These are phyloP conservation scores for Octodonta nipae DNA, from an alignment of 2,888 invertebrate genomes.

Conservation along the genomic window DNA sequence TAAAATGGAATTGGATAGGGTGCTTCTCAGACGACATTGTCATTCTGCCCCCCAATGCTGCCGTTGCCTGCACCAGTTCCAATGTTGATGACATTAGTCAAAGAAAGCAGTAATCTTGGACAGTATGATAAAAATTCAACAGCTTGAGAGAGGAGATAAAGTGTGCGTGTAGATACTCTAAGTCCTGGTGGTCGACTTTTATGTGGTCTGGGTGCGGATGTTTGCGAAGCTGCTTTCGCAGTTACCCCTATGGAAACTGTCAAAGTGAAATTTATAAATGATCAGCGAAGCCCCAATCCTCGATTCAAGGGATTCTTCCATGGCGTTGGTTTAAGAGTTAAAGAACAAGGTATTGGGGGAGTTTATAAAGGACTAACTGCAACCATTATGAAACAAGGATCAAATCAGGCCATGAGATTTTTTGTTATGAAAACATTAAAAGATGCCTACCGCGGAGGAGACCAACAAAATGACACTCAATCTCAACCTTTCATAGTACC, in stretches of 20 bases:
- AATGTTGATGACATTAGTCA: too few species aligned
- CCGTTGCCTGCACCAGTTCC: too few species aligned
- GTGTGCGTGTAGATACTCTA: conserved; percentile 80
- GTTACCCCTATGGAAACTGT: conserved; percentile 99
- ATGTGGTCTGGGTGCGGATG: conserved; percentile 90
- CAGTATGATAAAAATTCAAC: too few species aligned
- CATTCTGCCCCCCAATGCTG: too few species aligned
- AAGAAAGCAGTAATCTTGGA: too few species aligned
- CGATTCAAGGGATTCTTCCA: conserved; percentile 87
- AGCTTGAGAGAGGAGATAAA: too few species aligned
- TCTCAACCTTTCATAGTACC: too few species aligned
- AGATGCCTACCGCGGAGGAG: conserved; percentile 80
- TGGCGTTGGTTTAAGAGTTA: conserved; percentile 76
- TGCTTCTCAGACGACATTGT: too few species aligned
- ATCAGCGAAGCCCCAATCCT: conserved; percentile 82
- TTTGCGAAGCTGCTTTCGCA: conserved; percentile 87
- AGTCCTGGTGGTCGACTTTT: conserved; percentile 61
- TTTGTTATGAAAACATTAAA: conserved; percentile 93
- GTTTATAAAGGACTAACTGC: conserved; percentile 89
- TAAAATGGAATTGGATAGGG: too few species aligned
- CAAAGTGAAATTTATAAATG: conserved; percentile 98
- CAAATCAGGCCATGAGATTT: conserved; percentile 96
- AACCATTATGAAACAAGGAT: conserved; percentile 94
- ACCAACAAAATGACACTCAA: conserved; percentile 69
- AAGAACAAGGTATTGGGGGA: conserved; percentile 69